phyloP scores from a whole-genome alignment of 2,888 invertebrate genomes.

The Amaurobius ferox region DNA sequence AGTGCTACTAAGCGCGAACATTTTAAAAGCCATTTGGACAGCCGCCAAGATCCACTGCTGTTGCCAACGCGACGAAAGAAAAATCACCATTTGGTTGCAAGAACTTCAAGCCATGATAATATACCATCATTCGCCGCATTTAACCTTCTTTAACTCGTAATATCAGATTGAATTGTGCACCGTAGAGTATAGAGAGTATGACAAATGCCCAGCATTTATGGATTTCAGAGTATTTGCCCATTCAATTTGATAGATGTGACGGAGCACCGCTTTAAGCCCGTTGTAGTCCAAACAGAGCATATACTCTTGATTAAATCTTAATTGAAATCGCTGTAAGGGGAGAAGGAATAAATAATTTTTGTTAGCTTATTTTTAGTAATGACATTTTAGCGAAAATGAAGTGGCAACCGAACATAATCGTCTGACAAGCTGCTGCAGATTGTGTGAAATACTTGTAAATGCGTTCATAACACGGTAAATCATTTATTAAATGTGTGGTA shows the following conservation, averaged over 20 bases:
- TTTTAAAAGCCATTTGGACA: conserved; percentile 69
- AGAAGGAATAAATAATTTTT: not conserved
- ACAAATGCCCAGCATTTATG: conserved; percentile 54
- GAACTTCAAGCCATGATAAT: conserved; percentile 49
- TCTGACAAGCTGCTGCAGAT: not conserved
- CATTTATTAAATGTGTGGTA: not conserved
- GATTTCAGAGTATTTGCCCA: conserved; percentile 21
- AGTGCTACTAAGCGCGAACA: conserved; percentile 24
- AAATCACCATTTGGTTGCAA: not conserved
- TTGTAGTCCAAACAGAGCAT: not conserved
- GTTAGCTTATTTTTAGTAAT: not conserved
- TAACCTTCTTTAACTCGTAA: conserved; percentile 30
- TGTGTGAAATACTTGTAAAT: conserved; percentile 1
- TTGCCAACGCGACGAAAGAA: conserved; percentile 3
- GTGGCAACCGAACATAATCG: conserved; percentile 2
- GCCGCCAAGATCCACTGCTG: conserved; percentile 29
- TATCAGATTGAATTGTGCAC: not conserved
- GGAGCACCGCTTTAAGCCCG: not conserved
- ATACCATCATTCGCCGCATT: conserved; percentile 53
- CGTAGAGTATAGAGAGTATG: conserved; percentile 9
- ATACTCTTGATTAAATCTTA: conserved; percentile 55
- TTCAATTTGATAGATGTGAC: conserved; percentile 16
- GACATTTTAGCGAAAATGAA: not conserved
- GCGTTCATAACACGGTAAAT: not conserved
- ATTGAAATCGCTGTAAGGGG: conserved; percentile 39